Conservation (phyloP, 2,888 invertebrate species). For the Heliconius sara region DNA sequence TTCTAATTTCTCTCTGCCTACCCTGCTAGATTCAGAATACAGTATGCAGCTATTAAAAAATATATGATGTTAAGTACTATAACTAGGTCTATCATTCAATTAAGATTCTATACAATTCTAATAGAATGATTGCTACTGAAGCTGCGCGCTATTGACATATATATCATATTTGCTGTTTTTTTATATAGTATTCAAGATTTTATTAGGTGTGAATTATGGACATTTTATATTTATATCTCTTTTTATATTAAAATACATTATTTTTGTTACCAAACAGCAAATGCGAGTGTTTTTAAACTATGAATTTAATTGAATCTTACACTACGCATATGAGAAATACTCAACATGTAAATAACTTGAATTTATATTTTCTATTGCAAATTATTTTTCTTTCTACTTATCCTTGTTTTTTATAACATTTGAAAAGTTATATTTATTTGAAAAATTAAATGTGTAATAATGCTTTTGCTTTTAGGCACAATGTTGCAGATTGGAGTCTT, state of each 20-base stretch:
- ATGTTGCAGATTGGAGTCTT: slow-evolving; percentile 47
- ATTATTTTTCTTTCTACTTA: neutral
- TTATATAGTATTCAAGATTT: neutral
- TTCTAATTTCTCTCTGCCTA: neutral
- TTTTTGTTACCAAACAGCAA: neutral
- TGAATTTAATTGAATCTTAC: neutral
- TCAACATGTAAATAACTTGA: neutral
- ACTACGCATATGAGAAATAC: neutral
- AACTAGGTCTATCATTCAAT: slow-evolving; percentile 6
- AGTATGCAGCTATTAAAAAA: neutral
- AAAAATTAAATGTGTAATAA: neutral
- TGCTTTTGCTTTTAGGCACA: slow-evolving; percentile 39
- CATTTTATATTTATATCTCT: neutral
- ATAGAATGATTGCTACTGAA: slow-evolving; percentile 22
- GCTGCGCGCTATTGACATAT: slow-evolving; percentile 10
- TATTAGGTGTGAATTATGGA: neutral
- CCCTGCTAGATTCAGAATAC: neutral
- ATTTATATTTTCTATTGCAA: neutral
- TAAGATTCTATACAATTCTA: slow-evolving; percentile 16
- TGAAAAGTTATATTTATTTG: neutral
- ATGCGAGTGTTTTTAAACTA: neutral
- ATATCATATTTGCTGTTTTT: neutral
- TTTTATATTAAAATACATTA: neutral
- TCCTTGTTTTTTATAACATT: neutral
- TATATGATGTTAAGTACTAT: neutral